phyloP scores from a whole-genome alignment of 1,140 invertebrate species.

The Homalodisca vitripennis region DNA sequence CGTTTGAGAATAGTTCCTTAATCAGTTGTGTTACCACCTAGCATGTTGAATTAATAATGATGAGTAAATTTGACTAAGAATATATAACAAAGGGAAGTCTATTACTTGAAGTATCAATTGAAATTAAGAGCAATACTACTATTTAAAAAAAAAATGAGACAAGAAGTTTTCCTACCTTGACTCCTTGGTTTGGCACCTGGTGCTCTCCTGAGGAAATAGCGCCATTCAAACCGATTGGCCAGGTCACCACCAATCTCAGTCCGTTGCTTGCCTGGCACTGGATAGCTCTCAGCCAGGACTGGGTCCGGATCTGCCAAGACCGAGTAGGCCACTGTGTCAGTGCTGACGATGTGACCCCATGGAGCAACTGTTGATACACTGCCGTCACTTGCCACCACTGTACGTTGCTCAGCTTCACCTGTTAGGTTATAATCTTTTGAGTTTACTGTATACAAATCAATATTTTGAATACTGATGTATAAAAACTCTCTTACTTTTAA shows the following conservation, averaged over 20 bases:
- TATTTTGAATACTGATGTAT: too few species aligned
- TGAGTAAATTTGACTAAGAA: not conserved
- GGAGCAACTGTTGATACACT: slow-evolving; percentile 75
- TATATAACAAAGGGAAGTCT: too few species aligned
- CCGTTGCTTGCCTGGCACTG: slow-evolving; percentile 84
- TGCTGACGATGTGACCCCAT: slow-evolving; percentile 80
- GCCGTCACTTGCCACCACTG: slow-evolving; percentile 76
- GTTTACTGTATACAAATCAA: too few species aligned
- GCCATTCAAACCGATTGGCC: slow-evolving; percentile 93
- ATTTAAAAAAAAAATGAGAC: slow-evolving; percentile 11
- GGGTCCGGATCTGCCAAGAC: slow-evolving; percentile 80
- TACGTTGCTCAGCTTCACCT: slow-evolving; percentile 76
- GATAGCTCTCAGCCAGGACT: slow-evolving; percentile 82
- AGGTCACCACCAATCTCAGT: slow-evolving; percentile 86
- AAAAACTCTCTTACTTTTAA: too few species aligned
- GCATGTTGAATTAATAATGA: not conserved
- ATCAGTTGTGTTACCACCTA: not conserved
- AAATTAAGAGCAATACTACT: too few species aligned
- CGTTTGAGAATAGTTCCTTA: not conserved
- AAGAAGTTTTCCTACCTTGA: slow-evolving; percentile 25
- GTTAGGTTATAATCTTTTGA: too few species aligned
- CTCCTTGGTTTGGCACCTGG: slow-evolving; percentile 39
- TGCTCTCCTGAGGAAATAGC: slow-evolving; percentile 74
- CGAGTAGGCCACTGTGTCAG: slow-evolving; percentile 82
- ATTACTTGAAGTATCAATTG: too few species aligned